A percentile compares a stretch with the other conserved stretches of the same genome.
Evolutionary conservation across 92 coral and sea anemone genomes (phyloP).

Genomic region (Heliopora coerulea): DNA sequence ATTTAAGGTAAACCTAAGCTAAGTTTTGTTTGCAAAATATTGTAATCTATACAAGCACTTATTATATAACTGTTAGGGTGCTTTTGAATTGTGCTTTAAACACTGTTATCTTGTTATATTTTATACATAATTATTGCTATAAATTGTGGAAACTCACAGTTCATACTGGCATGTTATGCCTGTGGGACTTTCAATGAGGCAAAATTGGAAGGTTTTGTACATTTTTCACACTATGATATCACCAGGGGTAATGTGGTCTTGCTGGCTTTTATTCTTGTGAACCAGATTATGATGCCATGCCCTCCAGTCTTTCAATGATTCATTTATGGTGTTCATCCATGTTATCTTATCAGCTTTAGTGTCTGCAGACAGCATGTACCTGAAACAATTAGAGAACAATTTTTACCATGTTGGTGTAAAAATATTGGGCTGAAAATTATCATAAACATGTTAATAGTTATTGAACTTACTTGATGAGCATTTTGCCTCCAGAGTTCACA

Average conservation of each 20-base stretch:
- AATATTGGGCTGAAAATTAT: no score
- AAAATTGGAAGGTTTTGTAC: not conserved
- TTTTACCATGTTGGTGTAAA: not conserved
- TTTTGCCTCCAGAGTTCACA: constrained; percentile 61
- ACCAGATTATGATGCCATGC: constrained; percentile 64
- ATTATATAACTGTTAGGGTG: no score
- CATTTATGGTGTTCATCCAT: constrained; percentile 87
- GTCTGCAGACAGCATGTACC: constrained; percentile 90
- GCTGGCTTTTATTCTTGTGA: not conserved
- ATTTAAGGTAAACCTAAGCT: no score
- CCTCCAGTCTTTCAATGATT: constrained; percentile 86
- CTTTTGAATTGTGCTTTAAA: no score
- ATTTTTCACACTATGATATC: not conserved
- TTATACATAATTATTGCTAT: no score
- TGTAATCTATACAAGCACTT: no score
- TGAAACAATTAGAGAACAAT: constrained; percentile 26
- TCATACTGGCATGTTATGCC: no score
- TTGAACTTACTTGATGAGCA: constrained; percentile 11
- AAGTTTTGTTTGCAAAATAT: no score
- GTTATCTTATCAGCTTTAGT: constrained; percentile 87
- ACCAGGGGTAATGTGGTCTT: no score
- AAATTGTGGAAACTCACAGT: not conserved
- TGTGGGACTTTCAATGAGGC: no score
- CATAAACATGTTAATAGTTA: no score
- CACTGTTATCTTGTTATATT: no score